Evolutionary conservation across 2,888 invertebrate species (phyloP), one percentile per base, ranked within the genome.

Genomic region (Miltochrista miniata): DNA sequence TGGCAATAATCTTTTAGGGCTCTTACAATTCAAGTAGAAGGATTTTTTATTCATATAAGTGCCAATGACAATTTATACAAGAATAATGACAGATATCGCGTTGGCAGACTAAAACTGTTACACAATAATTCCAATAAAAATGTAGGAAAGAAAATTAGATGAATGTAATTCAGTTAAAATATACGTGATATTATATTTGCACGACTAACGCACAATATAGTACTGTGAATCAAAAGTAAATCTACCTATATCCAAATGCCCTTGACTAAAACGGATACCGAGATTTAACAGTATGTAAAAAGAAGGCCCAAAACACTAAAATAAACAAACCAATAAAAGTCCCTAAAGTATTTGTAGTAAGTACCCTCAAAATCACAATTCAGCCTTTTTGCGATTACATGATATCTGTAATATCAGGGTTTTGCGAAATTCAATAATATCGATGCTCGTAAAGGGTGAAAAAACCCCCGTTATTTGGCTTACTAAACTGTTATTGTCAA

Each of bases 321-420:
- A 74, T 72, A 75, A 74, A 75, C 74, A 74, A 72, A 72, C 64
- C 69, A 66, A 74, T 74, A 74, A 75, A 74, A 74, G 54, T 71
- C 61, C 64, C 68, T 63, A 73, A 71, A 68, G 72, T 65, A 61
- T 70, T 66, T 66, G 70, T 64, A 68, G 64, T 64, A 68, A 76
- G 68, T 70, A 69, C 70, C 70, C 66, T 69, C 72, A 64, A 68
- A 72, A 76, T 75, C 72, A 75, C 76, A 67, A 74, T 70, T 76
- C 74, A 69, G 70, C 68, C 70, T 70, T 74, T 70, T 64, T 59
- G 61, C 70, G 72, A 76, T 77, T 74, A 77, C 75, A 71, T 68
- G 72, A 69, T 70, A 72, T 75, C 70, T 61, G 54, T 68, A 72
- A 69, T 70, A 72, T 75, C 67, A 61, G 35, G 62, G 53, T 64